Percentiles rank a stretch among this genome's conserved stretches.
Evolutionary conservation across 2,888 invertebrate genomes (phyloP).

Genomic region (Nasonia oneida): DNA sequence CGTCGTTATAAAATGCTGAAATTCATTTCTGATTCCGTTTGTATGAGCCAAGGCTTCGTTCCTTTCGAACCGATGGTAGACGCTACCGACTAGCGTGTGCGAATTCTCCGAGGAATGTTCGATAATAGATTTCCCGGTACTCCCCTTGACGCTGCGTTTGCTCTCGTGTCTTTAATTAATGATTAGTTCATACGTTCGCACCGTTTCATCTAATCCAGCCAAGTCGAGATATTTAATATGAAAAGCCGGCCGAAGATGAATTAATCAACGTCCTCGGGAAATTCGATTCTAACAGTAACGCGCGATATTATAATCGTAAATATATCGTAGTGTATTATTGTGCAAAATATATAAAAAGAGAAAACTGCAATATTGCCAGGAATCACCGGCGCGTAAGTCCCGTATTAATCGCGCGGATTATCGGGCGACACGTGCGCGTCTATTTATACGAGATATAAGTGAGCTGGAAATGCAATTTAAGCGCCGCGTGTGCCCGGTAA

Average conservation of each 20-base stretch:
- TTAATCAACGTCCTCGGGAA: too few species aligned
- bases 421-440: background rate
- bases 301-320: too few species aligned
- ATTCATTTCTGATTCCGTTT: too few species aligned
- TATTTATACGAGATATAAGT: slow-evolving; percentile 38
- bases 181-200: background rate
- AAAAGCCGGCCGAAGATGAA: background rate
- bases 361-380: background rate
- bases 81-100: background rate
- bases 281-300: too few species aligned
- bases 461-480: slow-evolving; percentile 28
- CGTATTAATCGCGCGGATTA: slow-evolving; percentile 23
- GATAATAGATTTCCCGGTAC: background rate
- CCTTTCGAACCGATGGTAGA: too few species aligned
- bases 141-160: background rate
- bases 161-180: slow-evolving; percentile 8
- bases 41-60: too few species aligned
- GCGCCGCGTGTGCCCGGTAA: background rate
- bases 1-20: too few species aligned
- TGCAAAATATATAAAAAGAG: background rate
- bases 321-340: too few species aligned
- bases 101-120: background rate
- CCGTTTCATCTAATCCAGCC: too few species aligned
- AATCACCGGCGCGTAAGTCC: background rate
- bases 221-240: background rate